Evolutionary conservation across 2,113 vertebrate genomes (phyloP).

Genomic region (Myrmecobius fasciatus): DNA sequence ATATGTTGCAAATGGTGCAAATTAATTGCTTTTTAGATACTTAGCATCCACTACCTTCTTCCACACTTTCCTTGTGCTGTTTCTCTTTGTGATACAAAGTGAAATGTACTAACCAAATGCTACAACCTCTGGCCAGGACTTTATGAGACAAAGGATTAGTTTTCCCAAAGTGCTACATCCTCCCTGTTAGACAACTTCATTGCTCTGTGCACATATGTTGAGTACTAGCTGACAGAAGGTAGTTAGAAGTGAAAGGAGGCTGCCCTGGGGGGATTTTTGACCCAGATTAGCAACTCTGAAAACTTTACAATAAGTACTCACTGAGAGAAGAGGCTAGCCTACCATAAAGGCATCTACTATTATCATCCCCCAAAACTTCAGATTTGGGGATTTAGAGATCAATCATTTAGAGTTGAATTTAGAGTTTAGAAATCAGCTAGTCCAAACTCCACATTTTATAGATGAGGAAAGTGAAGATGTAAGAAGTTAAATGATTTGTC

Average conservation of each 20-base stretch:
- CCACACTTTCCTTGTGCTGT: neutral
- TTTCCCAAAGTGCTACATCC: neutral
- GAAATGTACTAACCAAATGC: neutral
- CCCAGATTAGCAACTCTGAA: neutral
- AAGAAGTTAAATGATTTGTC: neutral
- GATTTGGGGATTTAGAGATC: neutral
- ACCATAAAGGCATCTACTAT: neutral
- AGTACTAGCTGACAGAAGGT: neutral
- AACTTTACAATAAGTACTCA: neutral
- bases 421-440: neutral
- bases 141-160: neutral
- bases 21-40: neutral
- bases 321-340: neutral
- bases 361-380: neutral
- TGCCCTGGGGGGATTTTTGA: neutral
- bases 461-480: neutral
- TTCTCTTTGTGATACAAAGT: neutral
- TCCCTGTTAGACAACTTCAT: neutral
- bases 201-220: neutral
- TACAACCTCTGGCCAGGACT: neutral
- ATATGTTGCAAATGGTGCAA: neutral
- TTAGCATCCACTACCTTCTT: neutral
- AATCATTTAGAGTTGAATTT: neutral
- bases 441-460: neutral
- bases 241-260: neutral